Percentiles rank a stretch among this genome's conserved stretches.
These are phyloP conservation scores for Epicampocera succincta DNA, from an alignment of 2,888 invertebrate genomes.

Conservation along the genomic window DNA sequence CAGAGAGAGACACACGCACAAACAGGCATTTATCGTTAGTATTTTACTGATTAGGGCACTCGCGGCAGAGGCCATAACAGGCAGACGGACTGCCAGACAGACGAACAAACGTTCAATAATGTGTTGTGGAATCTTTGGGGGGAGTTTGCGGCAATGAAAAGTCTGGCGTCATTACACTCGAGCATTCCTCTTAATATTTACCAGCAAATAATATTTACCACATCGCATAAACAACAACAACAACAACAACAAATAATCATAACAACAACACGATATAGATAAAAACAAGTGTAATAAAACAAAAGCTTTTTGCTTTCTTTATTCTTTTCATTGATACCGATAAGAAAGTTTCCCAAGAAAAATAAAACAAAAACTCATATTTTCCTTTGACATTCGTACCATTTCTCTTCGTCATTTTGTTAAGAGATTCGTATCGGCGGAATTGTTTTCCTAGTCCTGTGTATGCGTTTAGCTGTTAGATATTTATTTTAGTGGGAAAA, in stretches of 20 bases:
- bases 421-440: slow-evolving; percentile 62
- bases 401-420: slow-evolving; percentile 50
- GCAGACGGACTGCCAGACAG: too few species aligned
- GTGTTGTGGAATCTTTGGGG: slow-evolving; percentile 22
- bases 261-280: slow-evolving; percentile 55
- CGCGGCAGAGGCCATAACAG: slow-evolving; percentile 51
- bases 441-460: slow-evolving; percentile 36
- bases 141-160: slow-evolving; percentile 46
- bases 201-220: slow-evolving; percentile 56
- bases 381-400: slow-evolving; percentile 31
- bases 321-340: slow-evolving; percentile 43
- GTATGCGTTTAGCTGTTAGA: slow-evolving; percentile 45
- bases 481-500: slow-evolving; percentile 34
- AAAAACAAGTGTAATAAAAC: slow-evolving; percentile 71
- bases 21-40: slow-evolving; percentile 74
- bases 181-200: slow-evolving; percentile 14
- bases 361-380: slow-evolving; percentile 33
- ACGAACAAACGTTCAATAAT: slow-evolving; percentile 22
- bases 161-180: slow-evolving; percentile 47
- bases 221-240: slow-evolving; percentile 48
- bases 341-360: slow-evolving; percentile 58
- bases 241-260: slow-evolving; percentile 42
- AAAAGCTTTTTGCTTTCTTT: slow-evolving; percentile 54
- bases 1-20: not conserved
- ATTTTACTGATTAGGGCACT: slow-evolving; percentile 79